Percentiles rank a stretch among this genome's conserved stretches.
phyloP scores from a whole-genome alignment of 2,797 vertebrate species.

The Bovichtus variegatus region DNA sequence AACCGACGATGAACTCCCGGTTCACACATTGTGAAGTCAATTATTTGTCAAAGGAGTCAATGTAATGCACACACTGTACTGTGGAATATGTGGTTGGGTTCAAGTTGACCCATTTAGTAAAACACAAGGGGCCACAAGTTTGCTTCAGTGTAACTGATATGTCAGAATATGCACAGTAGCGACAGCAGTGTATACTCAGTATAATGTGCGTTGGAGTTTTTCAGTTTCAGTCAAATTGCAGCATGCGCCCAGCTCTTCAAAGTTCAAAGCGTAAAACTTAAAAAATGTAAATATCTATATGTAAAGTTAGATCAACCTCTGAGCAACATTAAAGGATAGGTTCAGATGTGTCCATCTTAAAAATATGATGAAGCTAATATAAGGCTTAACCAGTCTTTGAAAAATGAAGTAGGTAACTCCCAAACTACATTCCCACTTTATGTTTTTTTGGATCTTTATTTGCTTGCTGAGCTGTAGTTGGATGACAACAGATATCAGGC shows the following conservation, averaged over 20 bases:
- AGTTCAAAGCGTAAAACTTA: background rate
- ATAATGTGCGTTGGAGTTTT: background rate
- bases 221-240: background rate
- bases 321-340: background rate
- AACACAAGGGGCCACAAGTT: background rate
- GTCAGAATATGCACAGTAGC: background rate
- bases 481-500: too few species aligned
- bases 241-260: background rate
- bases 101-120: background rate
- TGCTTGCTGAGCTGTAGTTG: background rate
- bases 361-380: background rate
- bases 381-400: too few species aligned
- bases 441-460: background rate
- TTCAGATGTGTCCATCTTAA: background rate
- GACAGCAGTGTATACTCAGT: background rate
- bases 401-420: background rate
- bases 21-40: background rate
- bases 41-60: constrained; percentile 2
- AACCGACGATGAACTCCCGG: constrained; percentile 1
- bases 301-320: background rate
- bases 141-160: background rate
- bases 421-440: background rate
- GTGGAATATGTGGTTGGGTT: background rate
- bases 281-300: background rate
- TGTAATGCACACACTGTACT: background rate